Percentiles rank a stretch among this genome's conserved stretches.
phyloP scores from a whole-genome alignment of 2,888 invertebrate species.

The Ectemnius lituratus region DNA sequence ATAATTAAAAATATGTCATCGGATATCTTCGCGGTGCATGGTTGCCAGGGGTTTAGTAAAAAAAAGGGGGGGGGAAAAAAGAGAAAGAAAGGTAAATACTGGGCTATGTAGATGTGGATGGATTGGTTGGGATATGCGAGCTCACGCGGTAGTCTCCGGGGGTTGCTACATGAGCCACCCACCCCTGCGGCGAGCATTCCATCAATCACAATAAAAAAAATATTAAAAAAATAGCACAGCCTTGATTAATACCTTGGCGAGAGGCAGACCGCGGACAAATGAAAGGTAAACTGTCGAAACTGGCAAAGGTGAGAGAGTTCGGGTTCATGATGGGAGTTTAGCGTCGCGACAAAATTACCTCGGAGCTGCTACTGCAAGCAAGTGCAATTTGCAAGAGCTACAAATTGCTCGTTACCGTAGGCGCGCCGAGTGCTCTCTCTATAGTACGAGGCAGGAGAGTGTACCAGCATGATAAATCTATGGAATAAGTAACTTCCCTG shows the following conservation, averaged over 20 bases:
- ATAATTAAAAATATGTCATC: conserved; percentile 21
- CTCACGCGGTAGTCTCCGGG: not conserved
- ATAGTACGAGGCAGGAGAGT: not conserved
- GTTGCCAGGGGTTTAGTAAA: not conserved
- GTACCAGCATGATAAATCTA: conserved; percentile 6
- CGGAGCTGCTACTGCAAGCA: not conserved
- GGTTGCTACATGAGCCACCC: not conserved
- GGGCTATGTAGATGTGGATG: not conserved
- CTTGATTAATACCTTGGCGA: too few relatives aligned
- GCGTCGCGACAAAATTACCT: too few relatives aligned
- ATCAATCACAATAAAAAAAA: too few relatives aligned
- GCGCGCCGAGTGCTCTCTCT: not conserved
- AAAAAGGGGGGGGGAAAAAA: not conserved
- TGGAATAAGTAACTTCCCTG: conserved; percentile 8
- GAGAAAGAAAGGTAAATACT: not conserved
- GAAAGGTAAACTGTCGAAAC: too few relatives aligned
- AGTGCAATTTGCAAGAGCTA: conserved; percentile 1
- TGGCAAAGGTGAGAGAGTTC: too few relatives aligned
- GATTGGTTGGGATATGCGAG: not conserved
- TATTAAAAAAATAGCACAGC: too few relatives aligned
- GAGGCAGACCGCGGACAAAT: too few relatives aligned
- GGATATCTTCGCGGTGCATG: not conserved
- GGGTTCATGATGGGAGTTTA: too few relatives aligned
- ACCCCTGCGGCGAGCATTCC: too few relatives aligned
- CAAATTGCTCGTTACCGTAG: not conserved